Evolutionary conservation across 2,888 invertebrate species (phyloP).

Genomic region (Prenolepis imparis): DNA sequence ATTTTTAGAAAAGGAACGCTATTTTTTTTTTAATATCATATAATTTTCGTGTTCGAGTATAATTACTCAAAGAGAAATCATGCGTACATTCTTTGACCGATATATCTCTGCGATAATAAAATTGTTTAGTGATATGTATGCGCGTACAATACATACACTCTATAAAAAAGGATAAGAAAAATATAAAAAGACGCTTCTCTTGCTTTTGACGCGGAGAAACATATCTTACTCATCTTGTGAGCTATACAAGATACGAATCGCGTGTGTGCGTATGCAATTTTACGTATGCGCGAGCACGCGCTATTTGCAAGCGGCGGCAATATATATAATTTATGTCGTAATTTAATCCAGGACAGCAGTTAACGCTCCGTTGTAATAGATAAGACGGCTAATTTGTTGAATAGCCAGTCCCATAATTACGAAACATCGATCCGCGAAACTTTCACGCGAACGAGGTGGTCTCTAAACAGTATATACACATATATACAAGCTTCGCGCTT

Average conservation of each 20-base stretch:
- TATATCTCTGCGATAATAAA: neutral
- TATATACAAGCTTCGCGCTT: constrained; percentile 19
- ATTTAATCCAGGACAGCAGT: constrained; percentile 22
- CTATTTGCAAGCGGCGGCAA: neutral
- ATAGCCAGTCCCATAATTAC: constrained; percentile 30
- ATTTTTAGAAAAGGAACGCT: neutral
- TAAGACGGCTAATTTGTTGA: constrained; percentile 39
- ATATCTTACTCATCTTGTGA: constrained; percentile 7
- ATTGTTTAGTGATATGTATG: neutral
- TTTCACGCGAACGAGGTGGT: constrained; percentile 24
- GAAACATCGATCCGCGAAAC: constrained; percentile 29
- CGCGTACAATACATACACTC: neutral
- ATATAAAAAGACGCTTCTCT: neutral
- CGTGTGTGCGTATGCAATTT: constrained; percentile 22
- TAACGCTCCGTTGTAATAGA: constrained; percentile 47
- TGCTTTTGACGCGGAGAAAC: neutral
- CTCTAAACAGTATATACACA: neutral
- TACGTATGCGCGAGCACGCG: constrained; percentile 23
- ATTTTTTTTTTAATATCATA: neutral
- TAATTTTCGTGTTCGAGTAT: neutral
- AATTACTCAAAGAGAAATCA: constrained; percentile 3
- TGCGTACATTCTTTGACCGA: neutral
- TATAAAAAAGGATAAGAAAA: neutral
- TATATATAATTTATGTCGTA: constrained; percentile 19
- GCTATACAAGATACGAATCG: neutral